Base-by-base conservation (phyloP, 2,888 invertebrate genomes). In the Synergus japonicus region DNA sequence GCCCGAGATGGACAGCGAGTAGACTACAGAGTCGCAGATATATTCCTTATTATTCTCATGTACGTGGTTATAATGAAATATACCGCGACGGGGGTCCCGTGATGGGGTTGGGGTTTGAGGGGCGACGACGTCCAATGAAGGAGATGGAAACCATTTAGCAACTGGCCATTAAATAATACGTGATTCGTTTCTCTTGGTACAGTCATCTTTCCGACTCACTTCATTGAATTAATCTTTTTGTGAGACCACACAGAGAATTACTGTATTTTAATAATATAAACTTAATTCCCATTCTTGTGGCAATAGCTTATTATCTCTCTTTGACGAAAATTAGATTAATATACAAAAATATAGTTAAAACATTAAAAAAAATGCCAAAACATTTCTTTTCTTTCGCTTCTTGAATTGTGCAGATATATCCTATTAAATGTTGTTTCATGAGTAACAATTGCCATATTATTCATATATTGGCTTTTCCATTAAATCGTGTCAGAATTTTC, bases 141-240 rank as follows among this genome's bases (percentile, higher is more conserved):
- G 80, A 84, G 84, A 84, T 82, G 79, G 76, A 78, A 91, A 91
- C 88, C 92, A 92, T 92, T 92, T 91, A 91, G 91, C 91, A 91
- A 90, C 91, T 91, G 91, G 90, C 91, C 89, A 92, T 92, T 92
- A 92, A 91, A 92, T 92, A 92, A 92, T 92, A 91, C 92, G 91
- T 91, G 91, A 91, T 92, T 92, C 92, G 90, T 91, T 91, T 91
- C 90, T 91, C 90, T 88, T 83, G 89, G 90, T 90, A 89, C 90
- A 90, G 89, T 89, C 89, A 84, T 83, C 81, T 82, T 81, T 77
- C 79, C 79, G 82, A 79, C 83, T 81, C 83, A 82, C 79, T 83
- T 83, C 83, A 82, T 64, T 80, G 79, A 73, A 73, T 54, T 49
- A 49, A 54, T 54, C 66, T 66, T 44, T 66, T 66, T 43, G 18